These are phyloP conservation scores for Ceramica pisi DNA, from an alignment of 2,888 invertebrate species.

Conservation along the genomic window DNA sequence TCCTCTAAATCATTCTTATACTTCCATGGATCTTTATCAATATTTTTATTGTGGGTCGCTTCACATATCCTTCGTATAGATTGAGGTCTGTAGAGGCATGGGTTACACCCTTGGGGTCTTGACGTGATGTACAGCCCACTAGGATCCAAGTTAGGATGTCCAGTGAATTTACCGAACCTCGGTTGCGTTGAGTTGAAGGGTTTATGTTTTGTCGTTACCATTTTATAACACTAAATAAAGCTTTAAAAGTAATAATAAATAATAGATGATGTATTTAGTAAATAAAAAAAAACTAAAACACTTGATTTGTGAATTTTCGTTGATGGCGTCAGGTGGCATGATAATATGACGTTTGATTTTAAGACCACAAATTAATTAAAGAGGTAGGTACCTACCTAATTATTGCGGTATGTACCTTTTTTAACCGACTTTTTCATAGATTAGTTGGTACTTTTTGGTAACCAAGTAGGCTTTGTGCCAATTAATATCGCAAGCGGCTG, in stretches of 20 bases:
- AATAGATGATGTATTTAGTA: neutral
- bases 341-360: slow-evolving; percentile 3
- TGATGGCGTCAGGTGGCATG: neutral
- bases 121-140: slow-evolving; percentile 74
- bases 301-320: neutral
- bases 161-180: slow-evolving; percentile 78
- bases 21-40: slow-evolving; percentile 81
- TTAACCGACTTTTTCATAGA: neutral
- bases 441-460: slow-evolving; percentile 8
- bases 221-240: slow-evolving; percentile 21
- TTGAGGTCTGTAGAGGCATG: slow-evolving; percentile 80
- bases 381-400: neutral
- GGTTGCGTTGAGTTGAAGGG: slow-evolving; percentile 73
- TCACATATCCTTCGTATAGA: slow-evolving; percentile 73
- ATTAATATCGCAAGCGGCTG: neutral
- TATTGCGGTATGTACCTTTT: neutral
- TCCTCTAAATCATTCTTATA: slow-evolving; percentile 84
- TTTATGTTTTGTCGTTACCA: slow-evolving; percentile 55
- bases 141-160: slow-evolving; percentile 81
- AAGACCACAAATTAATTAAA: neutral
- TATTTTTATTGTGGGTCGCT: slow-evolving; percentile 69
- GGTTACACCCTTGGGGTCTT: slow-evolving; percentile 78
- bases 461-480: neutral
- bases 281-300: too few relatives aligned
- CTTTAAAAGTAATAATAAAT: neutral